Evolutionary conservation across 2,888 invertebrate species (phyloP).

Genomic region (Ametastegia equiseti): DNA sequence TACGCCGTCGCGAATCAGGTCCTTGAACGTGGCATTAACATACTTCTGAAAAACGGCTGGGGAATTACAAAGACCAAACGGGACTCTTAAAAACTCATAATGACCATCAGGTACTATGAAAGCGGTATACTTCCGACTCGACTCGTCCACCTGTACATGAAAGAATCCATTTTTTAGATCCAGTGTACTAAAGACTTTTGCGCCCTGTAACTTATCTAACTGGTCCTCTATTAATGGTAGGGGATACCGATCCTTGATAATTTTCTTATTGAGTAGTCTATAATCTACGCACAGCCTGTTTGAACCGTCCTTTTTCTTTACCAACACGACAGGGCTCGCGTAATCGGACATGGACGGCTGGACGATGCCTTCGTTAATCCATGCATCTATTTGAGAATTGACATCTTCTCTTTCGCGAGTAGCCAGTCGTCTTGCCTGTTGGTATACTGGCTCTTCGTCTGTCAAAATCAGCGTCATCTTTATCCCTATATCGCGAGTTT

Average conservation of each 20-base stretch:
- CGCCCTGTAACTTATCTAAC: constrained; percentile 54
- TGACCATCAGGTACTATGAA: constrained; percentile 61
- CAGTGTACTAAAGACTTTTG: constrained; percentile 52
- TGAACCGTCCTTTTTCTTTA: constrained; percentile 56
- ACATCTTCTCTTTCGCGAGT: constrained; percentile 50
- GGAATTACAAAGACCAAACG: constrained; percentile 62
- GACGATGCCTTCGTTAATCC: constrained; percentile 58
- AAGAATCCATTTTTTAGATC: constrained; percentile 62
- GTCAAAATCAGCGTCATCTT: constrained; percentile 53
- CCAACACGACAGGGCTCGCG: constrained; percentile 58
- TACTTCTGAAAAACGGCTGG: constrained; percentile 57
- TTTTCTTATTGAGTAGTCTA: constrained; percentile 55
- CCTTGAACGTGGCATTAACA: constrained; percentile 54
- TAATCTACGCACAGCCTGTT: constrained; percentile 59
- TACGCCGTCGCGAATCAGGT: constrained; percentile 49
- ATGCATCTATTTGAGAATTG: constrained; percentile 55
- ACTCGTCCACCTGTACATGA: constrained; percentile 59
- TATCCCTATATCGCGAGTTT: constrained; percentile 34
- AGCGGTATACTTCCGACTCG: constrained; percentile 61
- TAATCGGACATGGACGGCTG: constrained; percentile 56
- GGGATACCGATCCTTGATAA: constrained; percentile 56
- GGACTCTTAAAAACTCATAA: constrained; percentile 59
- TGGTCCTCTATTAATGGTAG: constrained; percentile 58
- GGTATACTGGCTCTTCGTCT: constrained; percentile 56
- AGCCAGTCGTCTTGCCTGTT: constrained; percentile 55